phyloP scores from a whole-genome alignment of 92 coral and sea anemone genomes.

The Ricordea florida region DNA sequence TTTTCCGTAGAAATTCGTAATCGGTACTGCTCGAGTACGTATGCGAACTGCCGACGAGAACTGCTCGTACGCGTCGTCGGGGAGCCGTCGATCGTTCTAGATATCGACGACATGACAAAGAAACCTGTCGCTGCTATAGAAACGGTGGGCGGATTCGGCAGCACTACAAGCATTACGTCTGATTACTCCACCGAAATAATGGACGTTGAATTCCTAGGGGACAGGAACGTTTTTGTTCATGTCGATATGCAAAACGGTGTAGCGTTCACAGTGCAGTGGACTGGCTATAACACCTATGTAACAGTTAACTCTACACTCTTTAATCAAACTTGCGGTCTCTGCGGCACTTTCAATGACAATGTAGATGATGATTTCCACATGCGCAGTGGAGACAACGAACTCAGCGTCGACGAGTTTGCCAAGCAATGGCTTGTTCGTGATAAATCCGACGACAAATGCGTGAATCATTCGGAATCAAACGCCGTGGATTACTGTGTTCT shows the following conservation, averaged over 20 bases:
- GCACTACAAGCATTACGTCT: conserved; percentile 26
- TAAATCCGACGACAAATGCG: conserved; percentile 51
- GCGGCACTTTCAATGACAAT: conserved; percentile 89
- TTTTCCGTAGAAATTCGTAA: conserved; percentile 65
- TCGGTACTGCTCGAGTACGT: conserved; percentile 22
- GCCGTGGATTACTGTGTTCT: conserved; percentile 62
- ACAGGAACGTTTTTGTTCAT: conserved; percentile 64
- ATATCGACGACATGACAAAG: conserved; percentile 24
- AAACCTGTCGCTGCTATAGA: conserved; percentile 62
- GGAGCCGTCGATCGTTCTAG: conserved; percentile 56
- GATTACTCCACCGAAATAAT: conserved; percentile 26
- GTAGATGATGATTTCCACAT: conserved; percentile 87
- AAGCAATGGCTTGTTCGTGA: conserved; percentile 76
- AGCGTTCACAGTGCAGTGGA: conserved; percentile 83
- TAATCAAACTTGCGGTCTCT: conserved; percentile 90
- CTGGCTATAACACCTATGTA: conserved; percentile 71
- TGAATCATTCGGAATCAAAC: conserved; percentile 48
- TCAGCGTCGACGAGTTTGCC: conserved; percentile 76
- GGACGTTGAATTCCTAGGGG: conserved; percentile 71
- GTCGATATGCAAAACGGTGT: conserved; percentile 44
- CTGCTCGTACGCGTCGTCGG: conserved; percentile 64
- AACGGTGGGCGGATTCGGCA: conserved; percentile 29
- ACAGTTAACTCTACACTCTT: conserved; percentile 73
- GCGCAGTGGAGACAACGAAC: conserved; percentile 81
- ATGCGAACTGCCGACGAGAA: conserved; percentile 58